Conservation (phyloP, 2,797 vertebrate genomes). For the Eulemur coronatus region DNA sequence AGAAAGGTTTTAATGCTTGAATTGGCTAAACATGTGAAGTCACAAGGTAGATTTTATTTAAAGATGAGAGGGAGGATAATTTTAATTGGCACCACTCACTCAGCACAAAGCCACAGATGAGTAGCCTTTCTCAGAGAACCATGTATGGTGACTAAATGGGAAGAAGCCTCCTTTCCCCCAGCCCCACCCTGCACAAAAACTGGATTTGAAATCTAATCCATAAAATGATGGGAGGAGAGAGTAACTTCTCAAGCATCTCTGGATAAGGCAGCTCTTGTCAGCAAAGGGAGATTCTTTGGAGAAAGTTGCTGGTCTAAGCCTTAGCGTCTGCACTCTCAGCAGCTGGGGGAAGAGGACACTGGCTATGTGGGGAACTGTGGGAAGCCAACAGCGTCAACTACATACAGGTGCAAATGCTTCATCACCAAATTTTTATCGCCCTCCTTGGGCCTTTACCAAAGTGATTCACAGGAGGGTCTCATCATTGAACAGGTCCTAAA, state of each 20-base stretch:
- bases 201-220: background rate
- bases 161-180: background rate
- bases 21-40: conserved; percentile 71
- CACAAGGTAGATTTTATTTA: conserved; percentile 34
- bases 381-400: background rate
- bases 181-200: background rate
- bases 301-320: background rate
- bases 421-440: background rate
- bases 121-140: background rate
- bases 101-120: background rate
- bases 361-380: background rate
- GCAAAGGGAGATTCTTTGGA: background rate
- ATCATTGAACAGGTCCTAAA: background rate
- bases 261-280: background rate
- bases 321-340: background rate
- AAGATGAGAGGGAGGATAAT: background rate
- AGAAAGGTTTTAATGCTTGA: conserved; percentile 66
- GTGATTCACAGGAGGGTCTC: background rate
- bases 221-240: background rate
- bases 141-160: background rate
- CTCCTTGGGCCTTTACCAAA: background rate
- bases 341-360: background rate
- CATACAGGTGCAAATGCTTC: background rate
- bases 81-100: background rate
- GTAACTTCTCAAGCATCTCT: background rate